Percentiles rank a stretch among this genome's conserved stretches.
Conservation (phyloP, 2,113 vertebrate species). For the Gymnogyps californianus region DNA sequence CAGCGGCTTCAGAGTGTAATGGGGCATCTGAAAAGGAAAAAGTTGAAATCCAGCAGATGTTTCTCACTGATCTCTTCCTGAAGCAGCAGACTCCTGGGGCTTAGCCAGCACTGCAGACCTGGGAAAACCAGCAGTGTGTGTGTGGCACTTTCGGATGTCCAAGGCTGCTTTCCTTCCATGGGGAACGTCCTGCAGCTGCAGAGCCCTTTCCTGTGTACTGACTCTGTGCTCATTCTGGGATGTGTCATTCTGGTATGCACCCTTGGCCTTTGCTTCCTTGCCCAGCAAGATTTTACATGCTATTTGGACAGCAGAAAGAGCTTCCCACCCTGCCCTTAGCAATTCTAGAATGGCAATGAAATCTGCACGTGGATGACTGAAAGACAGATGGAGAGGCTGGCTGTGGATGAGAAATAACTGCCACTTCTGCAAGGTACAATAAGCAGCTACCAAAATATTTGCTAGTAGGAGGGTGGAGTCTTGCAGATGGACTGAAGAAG, state of each 20-base stretch:
- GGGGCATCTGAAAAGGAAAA: background rate
- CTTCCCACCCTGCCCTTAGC: background rate
- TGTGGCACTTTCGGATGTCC: background rate
- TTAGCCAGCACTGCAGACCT: background rate
- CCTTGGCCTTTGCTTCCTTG: background rate
- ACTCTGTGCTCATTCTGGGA: background rate
- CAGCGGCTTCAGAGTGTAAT: background rate
- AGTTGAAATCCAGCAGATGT: background rate
- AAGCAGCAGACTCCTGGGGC: background rate
- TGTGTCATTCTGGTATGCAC: background rate
- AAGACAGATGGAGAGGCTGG: background rate
- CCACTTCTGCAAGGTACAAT: background rate
- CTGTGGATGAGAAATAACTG: background rate
- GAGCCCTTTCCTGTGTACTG: background rate
- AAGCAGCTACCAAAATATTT: background rate
- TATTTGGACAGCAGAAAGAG: background rate
- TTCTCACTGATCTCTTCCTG: background rate
- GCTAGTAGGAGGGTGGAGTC: background rate
- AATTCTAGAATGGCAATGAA: background rate
- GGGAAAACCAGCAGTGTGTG: background rate
- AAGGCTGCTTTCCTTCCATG: background rate
- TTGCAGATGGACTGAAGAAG: background rate
- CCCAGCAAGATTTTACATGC: background rate
- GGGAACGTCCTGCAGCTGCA: background rate
- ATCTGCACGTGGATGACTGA: background rate